Percentiles rank a stretch among this genome's conserved stretches.
Evolutionary conservation across 1,140 invertebrate genomes (phyloP).

Genomic region (Eufriesea mexicana): DNA sequence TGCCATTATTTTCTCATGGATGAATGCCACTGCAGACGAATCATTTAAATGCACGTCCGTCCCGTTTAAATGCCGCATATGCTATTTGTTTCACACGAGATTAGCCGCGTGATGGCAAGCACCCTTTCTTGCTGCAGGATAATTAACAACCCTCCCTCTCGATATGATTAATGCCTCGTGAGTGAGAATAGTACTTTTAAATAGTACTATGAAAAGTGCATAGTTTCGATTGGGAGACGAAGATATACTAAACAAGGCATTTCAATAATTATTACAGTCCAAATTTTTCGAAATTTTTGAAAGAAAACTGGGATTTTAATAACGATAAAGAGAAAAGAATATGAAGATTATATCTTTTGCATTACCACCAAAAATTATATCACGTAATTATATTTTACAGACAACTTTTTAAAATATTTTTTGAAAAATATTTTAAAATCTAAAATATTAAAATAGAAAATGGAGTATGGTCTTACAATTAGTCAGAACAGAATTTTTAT

Average conservation of each 20-base stretch:
- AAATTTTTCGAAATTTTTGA: no score
- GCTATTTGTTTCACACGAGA: constrained; percentile 78
- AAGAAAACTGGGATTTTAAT: no score
- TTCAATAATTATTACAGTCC: no score
- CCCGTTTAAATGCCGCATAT: constrained; percentile 77
- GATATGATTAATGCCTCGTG: neutral
- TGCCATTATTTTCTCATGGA: constrained; percentile 79
- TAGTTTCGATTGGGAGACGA: neutral
- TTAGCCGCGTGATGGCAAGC: constrained; percentile 18
- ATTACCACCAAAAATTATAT: no score
- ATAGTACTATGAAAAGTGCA: neutral
- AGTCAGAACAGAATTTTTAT: no score
- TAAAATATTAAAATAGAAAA: no score
- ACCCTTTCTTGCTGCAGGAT: neutral
- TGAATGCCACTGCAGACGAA: constrained; percentile 63
- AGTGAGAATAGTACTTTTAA: neutral
- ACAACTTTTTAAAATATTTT: no score
- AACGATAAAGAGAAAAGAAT: no score
- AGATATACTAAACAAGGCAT: neutral
- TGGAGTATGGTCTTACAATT: no score
- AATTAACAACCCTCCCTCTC: neutral
- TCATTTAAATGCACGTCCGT: constrained; percentile 68
- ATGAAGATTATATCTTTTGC: no score
- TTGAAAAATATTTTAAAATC: no score
- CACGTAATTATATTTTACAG: no score